phyloP scores from a whole-genome alignment of 2,888 invertebrate genomes.

The Callyntrura sp. region DNA sequence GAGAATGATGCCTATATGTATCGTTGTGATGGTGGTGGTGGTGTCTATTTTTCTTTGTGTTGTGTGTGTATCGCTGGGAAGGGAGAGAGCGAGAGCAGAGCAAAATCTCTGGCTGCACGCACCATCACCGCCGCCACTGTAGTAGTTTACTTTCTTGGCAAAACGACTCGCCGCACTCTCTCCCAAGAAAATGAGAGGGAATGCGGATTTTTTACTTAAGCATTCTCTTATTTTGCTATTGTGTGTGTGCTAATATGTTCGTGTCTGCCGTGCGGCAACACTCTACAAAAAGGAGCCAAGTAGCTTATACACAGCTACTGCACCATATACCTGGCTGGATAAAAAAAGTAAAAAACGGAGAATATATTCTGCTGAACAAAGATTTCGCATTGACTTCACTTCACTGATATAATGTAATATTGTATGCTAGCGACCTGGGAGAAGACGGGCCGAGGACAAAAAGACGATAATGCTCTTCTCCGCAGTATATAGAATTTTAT shows the following conservation, averaged over 20 bases:
- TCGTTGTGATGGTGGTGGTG: background rate
- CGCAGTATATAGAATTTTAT: conserved; percentile 3
- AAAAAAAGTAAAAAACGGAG: background rate
- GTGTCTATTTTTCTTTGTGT: background rate
- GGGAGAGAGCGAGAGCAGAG: too few relatives aligned
- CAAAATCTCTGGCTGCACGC: background rate
- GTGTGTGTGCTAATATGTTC: conserved; percentile 16
- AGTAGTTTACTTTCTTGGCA: conserved; percentile 4
- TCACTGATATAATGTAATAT: background rate
- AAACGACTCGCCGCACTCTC: background rate
- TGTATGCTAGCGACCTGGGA: background rate
- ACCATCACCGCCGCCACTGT: background rate
- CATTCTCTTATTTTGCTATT: background rate
- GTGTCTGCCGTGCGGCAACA: background rate
- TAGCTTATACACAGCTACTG: background rate
- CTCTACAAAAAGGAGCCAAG: background rate
- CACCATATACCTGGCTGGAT: background rate
- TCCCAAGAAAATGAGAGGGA: conserved; percentile 39
- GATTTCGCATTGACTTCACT: background rate
- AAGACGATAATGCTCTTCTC: background rate
- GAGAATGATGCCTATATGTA: background rate
- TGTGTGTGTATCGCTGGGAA: background rate
- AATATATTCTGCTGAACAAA: background rate
- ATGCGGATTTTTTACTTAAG: conserved; percentile 62
- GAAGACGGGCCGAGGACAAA: background rate